Evolutionary conservation across 2,888 invertebrate genomes (phyloP).

Genomic region (Zygogramma bicolorata): DNA sequence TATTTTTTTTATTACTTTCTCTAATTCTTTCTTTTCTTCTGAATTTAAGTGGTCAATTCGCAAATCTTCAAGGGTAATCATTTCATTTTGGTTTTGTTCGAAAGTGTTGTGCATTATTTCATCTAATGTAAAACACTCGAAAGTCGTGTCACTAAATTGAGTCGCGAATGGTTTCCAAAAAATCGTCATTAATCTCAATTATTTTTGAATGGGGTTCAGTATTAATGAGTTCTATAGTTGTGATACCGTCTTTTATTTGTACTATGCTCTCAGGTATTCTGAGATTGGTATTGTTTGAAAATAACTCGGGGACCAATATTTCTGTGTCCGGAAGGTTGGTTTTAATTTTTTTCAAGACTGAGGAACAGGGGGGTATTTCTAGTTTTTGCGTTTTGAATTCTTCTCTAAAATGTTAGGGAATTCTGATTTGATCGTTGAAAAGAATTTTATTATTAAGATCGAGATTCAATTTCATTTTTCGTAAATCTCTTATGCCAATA

Average conservation of each 20-base stretch:
- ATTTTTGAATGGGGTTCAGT: not conserved
- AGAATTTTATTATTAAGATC: not conserved
- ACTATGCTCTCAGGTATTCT: not conserved
- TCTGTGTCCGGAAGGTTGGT: not conserved
- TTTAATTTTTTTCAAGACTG: slow-evolving; percentile 10
- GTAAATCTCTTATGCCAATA: slow-evolving; percentile 29
- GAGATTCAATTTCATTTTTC: slow-evolving; percentile 21
- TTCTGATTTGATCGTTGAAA: slow-evolving; percentile 4
- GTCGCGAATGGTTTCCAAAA: not conserved
- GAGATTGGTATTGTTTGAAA: not conserved
- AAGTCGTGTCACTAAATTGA: not conserved
- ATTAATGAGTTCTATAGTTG: slow-evolving; percentile 1
- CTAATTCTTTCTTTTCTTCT: slow-evolving; percentile 24
- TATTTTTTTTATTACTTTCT: slow-evolving; percentile 17
- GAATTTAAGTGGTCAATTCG: slow-evolving; percentile 20
- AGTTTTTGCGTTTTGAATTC: not conserved
- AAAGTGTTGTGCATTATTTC: not conserved
- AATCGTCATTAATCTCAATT: not conserved
- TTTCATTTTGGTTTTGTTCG: too few species aligned
- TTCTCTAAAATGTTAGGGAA: slow-evolving; percentile 11
- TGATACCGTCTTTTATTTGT: not conserved
- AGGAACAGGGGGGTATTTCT: not conserved
- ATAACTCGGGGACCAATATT: not conserved
- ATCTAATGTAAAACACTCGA: not conserved
- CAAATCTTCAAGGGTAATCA: not conserved